These are phyloP conservation scores for Galagoides demidoff DNA, from an alignment of 2,797 vertebrate species.

Conservation along the genomic window DNA sequence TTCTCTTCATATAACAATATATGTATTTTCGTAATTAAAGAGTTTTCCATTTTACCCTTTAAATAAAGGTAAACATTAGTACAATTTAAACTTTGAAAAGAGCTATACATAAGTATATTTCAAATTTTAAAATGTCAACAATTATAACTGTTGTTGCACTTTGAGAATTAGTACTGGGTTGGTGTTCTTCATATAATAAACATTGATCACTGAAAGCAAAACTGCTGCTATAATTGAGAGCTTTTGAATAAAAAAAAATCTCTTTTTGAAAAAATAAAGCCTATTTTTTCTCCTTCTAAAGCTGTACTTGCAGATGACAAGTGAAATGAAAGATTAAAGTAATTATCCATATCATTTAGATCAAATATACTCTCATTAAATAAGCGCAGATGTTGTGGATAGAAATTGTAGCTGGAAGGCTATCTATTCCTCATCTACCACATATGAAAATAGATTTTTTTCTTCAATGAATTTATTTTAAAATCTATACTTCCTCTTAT, in stretches of 20 bases:
- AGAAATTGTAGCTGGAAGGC: slow-evolving; percentile 32
- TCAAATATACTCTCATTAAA: slow-evolving; percentile 64
- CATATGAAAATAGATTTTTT: slow-evolving; percentile 16
- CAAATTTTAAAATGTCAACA: not conserved
- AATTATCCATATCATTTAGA: slow-evolving; percentile 47
- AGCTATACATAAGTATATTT: not conserved
- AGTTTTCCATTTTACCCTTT: not conserved
- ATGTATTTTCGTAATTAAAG: not conserved
- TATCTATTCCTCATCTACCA: not conserved
- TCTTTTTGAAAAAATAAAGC: not conserved
- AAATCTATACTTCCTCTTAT: not conserved
- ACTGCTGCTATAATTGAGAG: not conserved
- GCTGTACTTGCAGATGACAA: slow-evolving; percentile 38
- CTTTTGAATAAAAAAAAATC: not conserved
- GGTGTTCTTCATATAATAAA: not conserved
- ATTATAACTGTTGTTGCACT: not conserved
- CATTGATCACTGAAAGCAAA: slow-evolving; percentile 4
- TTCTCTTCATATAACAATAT: not conserved
- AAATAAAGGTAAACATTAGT: not conserved
- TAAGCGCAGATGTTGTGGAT: slow-evolving; percentile 43
- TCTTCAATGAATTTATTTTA: slow-evolving; percentile 33
- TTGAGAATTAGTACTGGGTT: not conserved
- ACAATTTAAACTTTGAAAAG: not conserved
- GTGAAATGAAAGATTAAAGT: slow-evolving; percentile 44
- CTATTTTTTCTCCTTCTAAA: slow-evolving; percentile 18